Evolutionary conservation across 2,888 invertebrate genomes (phyloP), one percentile per base, ranked within the genome.

Genomic region (Dryococelus australis): DNA sequence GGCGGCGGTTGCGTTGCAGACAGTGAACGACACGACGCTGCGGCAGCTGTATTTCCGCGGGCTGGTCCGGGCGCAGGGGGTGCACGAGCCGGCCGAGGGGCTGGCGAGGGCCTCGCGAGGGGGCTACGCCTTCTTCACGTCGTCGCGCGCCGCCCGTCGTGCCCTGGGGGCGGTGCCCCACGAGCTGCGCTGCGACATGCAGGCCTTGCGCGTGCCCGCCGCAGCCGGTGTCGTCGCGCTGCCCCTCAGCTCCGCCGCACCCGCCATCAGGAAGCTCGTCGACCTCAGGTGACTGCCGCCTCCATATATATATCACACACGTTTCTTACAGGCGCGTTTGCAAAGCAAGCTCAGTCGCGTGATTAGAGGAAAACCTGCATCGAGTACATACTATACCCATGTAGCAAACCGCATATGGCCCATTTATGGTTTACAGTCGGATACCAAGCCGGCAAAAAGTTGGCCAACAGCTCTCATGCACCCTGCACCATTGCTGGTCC

Each of bases 41-140:
- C 88, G 87, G 6, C 81, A 84, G n/a, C 86, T 89, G 65, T 89
- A 88, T 85, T 86, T 88, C 27, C 87, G 88, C 47, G 89, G 88
- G 13, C 85, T 89, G 0, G 92, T 93, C 80, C 93, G 94, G 0
- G 93, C 93, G 90, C 92, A 94, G 90, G 90, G 94, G 90, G 94
- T 94, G 65, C 91, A 92, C 0, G 92, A 94, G 26, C 93, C 94
- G 0, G 93, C 93, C 88, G 93, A 93, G 88, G 95, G 95, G 0
- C 90, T 95, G 10, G 91, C 93, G 10, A 93, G 94, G 47, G 94
- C 94, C 0, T 91, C 92, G 0, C 90, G 92, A 47, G 94, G 94
- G 53, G 94, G 94, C 89, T 95, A 95, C 88, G 95, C 95, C 13
- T 95, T 95, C 90, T 95, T 95, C 90, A 94, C 94, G 0, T 94